phyloP scores from a whole-genome alignment of 1,140 invertebrate genomes.

The Nixonia krombeini region DNA sequence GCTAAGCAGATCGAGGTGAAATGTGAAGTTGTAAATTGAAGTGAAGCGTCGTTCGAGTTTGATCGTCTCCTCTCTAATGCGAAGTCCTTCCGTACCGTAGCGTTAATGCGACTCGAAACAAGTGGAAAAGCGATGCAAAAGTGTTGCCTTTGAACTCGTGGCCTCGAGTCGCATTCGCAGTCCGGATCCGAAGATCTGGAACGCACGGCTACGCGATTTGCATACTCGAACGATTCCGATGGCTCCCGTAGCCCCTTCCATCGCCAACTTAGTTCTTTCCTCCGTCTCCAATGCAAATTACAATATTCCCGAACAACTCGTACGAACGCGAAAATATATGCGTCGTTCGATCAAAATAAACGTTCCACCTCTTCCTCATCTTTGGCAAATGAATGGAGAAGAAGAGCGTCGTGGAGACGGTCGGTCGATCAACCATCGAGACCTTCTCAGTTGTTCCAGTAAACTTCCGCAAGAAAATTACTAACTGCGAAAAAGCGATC shows the following conservation, averaged over 20 bases:
- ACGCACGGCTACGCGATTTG: constrained; percentile 54
- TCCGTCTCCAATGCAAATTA: constrained; percentile 69
- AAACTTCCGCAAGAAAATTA: no score
- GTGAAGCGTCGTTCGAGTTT: no score
- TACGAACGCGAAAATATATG: constrained; percentile 69
- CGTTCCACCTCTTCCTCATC: constrained; percentile 19
- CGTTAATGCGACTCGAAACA: no score
- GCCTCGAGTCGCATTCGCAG: constrained; percentile 15
- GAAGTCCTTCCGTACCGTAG: no score
- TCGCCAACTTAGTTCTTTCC: constrained; percentile 63
- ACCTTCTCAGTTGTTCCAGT: no score
- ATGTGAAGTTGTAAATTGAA: no score
- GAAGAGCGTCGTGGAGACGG: constrained; percentile 2
- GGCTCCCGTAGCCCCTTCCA: constrained; percentile 37
- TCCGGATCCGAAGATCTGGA: constrained; percentile 33
- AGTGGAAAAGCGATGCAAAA: not conserved
- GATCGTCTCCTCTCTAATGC: no score
- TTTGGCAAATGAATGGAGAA: constrained; percentile 17
- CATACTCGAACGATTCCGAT: constrained; percentile 65
- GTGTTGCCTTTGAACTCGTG: constrained; percentile 11
- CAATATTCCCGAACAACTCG: constrained; percentile 68
- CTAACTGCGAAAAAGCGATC: no score
- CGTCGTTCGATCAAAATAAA: constrained; percentile 63
- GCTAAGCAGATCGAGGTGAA: no score
- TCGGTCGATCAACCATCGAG: not conserved